Base-by-base conservation (phyloP, 2,888 invertebrate genomes). In the Zaprionus bogoriensis region DNA sequence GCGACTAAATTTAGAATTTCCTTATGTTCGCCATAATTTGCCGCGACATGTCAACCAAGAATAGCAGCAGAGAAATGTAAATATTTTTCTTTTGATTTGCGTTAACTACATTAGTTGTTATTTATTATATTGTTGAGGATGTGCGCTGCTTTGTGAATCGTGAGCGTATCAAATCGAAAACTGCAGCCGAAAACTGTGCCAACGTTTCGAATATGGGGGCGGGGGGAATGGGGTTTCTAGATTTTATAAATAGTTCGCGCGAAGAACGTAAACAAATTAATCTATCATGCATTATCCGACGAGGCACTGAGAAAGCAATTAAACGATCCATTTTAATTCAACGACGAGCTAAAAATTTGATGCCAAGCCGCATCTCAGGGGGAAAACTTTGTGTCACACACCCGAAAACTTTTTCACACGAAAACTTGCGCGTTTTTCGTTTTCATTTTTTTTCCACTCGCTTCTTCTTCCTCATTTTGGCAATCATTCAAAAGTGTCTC, bases 291-390 rank as follows among this genome's bases (percentile, higher is more conserved):
- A 75, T 57, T 77, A 80, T 64, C 63, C 50, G 19, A 63, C 12
- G 12, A 36, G 32, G 17, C 9, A 36, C 32, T 36, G 32, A 36
- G 32, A 36, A 36, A 36, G 69, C 79, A 82, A 85, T 82, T 85
- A 82, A 77, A 85, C 67, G 82, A 73, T 79, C 46, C 77, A 80
- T 71, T 83, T 81, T 83, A 64, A 67, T 75, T 77, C 71, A 67
- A 57, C 52, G 63, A 71, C 64, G 48, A 61, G 27, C 38, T 23
- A 14, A 10, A 77, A 60, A 60, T 70, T 52, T 62, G 30, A 65
- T 74, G 77, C 64, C 67, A 71, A 65, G 28, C n/a, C n/a, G 10
- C 7, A 20, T 22, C 20, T 20, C 7, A 23, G 25, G 25, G 25
- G 12, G 25, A 22, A 44, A 44, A 44, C 22, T 14, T 41, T 20